phyloP scores from a whole-genome alignment of 2,888 invertebrate species.

The Anodontia alba region DNA sequence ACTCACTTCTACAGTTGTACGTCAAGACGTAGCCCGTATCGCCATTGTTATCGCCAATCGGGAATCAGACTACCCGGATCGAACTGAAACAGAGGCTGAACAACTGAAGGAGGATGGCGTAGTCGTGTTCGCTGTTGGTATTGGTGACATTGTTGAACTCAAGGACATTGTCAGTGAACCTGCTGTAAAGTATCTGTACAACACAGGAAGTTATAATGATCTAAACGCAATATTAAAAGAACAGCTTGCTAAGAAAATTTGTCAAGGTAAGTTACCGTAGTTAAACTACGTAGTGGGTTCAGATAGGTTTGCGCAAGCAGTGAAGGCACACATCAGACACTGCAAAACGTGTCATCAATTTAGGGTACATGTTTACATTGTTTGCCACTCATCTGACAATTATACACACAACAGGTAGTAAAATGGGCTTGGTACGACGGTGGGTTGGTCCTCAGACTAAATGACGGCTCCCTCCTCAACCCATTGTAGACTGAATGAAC shows the following conservation, averaged over 20 bases:
- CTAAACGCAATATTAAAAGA: constrained; percentile 51
- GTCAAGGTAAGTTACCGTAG: constrained; percentile 59
- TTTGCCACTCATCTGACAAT: too few relatives aligned
- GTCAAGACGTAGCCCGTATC: constrained; percentile 55
- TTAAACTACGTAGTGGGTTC: too few relatives aligned
- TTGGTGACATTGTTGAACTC: constrained; percentile 64
- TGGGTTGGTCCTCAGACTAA: too few relatives aligned
- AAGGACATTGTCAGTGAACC: constrained; percentile 69
- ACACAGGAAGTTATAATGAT: constrained; percentile 49
- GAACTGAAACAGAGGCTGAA: constrained; percentile 49
- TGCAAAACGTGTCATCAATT: too few relatives aligned
- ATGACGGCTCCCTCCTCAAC: too few relatives aligned
- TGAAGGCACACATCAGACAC: too few relatives aligned
- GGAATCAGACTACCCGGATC: constrained; percentile 39
- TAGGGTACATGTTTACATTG: too few relatives aligned
- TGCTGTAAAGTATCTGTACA: constrained; percentile 61
- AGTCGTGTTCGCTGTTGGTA: constrained; percentile 61
- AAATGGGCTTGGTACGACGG: too few relatives aligned
- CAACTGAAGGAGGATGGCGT: constrained; percentile 54
- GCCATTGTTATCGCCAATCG: constrained; percentile 62
- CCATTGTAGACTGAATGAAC: too few relatives aligned
- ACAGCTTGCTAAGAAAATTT: constrained; percentile 46
- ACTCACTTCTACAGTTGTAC: constrained; percentile 18
- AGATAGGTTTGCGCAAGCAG: too few relatives aligned
- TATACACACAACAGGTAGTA: too few relatives aligned